A percentile compares a stretch with the other conserved stretches of the same genome.
phyloP scores from a whole-genome alignment of 2,113 vertebrate genomes.

The Todiramphus chloris region DNA sequence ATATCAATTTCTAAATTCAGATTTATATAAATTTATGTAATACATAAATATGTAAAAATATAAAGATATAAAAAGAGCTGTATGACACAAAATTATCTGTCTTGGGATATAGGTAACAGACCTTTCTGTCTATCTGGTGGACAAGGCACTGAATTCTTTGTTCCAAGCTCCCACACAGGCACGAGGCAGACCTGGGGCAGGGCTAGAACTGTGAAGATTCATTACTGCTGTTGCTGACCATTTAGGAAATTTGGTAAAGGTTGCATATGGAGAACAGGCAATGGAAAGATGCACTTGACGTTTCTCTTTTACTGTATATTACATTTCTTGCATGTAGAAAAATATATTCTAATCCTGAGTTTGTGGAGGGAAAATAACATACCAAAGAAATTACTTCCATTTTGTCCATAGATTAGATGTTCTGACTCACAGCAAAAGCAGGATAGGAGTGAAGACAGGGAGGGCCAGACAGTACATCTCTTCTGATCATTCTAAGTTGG shows the following conservation, averaged over 20 bases:
- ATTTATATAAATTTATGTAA: neutral
- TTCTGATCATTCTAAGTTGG: neutral
- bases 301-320: neutral
- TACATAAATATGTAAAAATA: neutral
- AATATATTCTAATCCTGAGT: neutral
- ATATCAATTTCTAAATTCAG: neutral
- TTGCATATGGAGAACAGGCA: neutral
- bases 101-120: neutral
- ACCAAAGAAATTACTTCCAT: neutral
- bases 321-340: neutral
- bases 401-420: neutral
- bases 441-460: neutral
- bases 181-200: neutral
- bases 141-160: neutral
- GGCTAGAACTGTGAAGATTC: neutral
- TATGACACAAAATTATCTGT: neutral
- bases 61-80: neutral
- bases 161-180: fast-evolving
- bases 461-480: neutral
- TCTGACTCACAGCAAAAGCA: neutral
- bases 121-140: neutral
- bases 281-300: neutral
- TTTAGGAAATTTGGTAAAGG: neutral
- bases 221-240: neutral
- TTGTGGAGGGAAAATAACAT: neutral